phyloP scores from a whole-genome alignment of 1,140 invertebrate genomes.

The Halesus radiatus region DNA sequence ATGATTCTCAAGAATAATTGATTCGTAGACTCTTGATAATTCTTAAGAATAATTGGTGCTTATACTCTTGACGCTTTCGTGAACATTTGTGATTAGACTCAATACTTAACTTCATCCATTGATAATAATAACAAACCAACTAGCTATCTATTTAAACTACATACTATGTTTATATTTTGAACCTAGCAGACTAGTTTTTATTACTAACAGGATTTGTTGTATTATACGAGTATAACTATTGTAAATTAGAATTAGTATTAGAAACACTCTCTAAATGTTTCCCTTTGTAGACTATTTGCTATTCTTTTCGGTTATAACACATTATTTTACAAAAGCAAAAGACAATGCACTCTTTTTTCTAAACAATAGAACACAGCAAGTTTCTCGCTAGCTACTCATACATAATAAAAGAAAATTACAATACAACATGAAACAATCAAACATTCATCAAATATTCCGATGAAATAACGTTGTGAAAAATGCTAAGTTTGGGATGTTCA shows the following conservation, averaged over 20 bases:
- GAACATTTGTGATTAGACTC: no score
- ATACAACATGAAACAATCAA: no score
- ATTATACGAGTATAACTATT: slow-evolving; percentile 28
- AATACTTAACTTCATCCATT: background rate
- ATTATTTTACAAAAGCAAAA: slow-evolving; percentile 24
- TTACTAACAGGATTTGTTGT: background rate
- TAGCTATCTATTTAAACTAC: background rate
- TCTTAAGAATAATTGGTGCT: no score
- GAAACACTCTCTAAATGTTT: slow-evolving; percentile 43
- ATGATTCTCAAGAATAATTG: no score
- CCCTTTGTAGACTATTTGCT: slow-evolving; percentile 23
- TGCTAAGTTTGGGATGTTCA: no score
- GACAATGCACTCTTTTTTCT: slow-evolving; percentile 32
- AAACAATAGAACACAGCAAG: slow-evolving; percentile 4
- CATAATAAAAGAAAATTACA: no score
- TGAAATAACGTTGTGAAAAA: no score
- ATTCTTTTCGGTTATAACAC: slow-evolving; percentile 9
- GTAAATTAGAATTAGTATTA: background rate
- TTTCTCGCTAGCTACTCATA: background rate
- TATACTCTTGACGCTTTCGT: no score
- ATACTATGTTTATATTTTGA: slow-evolving; percentile 28
- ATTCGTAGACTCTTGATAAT: no score
- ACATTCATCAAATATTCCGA: no score
- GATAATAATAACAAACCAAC: slow-evolving; percentile 28
- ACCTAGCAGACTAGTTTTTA: slow-evolving; percentile 48